A percentile compares a stretch with the other conserved stretches of the same genome.
Evolutionary conservation across 1,140 invertebrate species (phyloP).

Genomic region (Calycopis cecrops): DNA sequence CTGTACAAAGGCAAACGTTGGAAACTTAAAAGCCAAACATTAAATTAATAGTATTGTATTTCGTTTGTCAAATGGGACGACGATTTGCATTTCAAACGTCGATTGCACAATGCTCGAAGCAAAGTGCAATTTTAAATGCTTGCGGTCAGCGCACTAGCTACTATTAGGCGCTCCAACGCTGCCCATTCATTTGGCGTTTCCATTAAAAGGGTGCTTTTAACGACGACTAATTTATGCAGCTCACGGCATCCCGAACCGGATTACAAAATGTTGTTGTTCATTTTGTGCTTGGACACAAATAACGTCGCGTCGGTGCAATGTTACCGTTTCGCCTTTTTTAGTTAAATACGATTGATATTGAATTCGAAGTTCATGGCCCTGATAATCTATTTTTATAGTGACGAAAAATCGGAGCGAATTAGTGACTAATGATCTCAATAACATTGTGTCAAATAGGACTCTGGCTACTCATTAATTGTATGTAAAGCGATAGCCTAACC

Average conservation of each 20-base stretch:
- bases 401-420: no score
- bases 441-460: no score
- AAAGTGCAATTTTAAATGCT: constrained; percentile 34
- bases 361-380: no score
- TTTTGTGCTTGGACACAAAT: no score
- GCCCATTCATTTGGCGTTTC: constrained; percentile 27
- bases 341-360: no score
- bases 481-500: no score
- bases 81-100: constrained; percentile 28
- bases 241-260: constrained; percentile 20
- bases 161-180: constrained; percentile 25
- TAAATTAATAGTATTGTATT: constrained; percentile 16
- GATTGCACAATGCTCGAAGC: constrained; percentile 28
- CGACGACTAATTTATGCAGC: constrained; percentile 27
- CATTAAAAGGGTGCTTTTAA: constrained; percentile 30
- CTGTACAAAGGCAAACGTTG: constrained; percentile 6
- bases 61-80: constrained; percentile 28
- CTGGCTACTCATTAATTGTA: no score
- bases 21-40: constrained; percentile 10
- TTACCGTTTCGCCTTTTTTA: no score
- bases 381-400: no score
- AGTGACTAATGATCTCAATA: no score
- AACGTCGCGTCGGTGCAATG: no score
- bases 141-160: constrained; percentile 22
- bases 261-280: no score